A percentile compares a stretch with the other conserved stretches of the same genome.
These are phyloP conservation scores for Anabas testudineus DNA, from an alignment of 2,797 vertebrate species.

Conservation along the genomic window DNA sequence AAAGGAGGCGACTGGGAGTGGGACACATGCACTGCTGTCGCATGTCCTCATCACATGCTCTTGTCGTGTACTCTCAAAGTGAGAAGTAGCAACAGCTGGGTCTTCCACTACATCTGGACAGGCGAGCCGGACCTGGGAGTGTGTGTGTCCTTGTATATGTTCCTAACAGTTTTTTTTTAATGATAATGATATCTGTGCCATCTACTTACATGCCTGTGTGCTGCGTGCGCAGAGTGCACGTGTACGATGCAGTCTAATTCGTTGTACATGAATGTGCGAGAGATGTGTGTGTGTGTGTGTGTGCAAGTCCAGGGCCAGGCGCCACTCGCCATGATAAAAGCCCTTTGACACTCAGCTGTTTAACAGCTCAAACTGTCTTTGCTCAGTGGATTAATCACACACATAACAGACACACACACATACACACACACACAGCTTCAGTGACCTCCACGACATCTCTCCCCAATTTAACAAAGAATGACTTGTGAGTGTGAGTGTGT, in stretches of 20 bases:
- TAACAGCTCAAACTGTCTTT: slow-evolving; percentile 77
- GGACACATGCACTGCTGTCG: slow-evolving; percentile 32
- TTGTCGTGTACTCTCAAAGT: slow-evolving; percentile 62
- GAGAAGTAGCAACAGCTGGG: slow-evolving; percentile 76
- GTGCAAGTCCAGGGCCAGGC: slow-evolving; percentile 47
- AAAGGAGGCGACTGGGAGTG: not conserved
- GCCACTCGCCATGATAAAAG: slow-evolving; percentile 77
- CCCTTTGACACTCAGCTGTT: slow-evolving; percentile 83
- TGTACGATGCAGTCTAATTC: slow-evolving; percentile 39
- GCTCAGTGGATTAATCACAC: slow-evolving; percentile 69
- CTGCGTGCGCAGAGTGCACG: slow-evolving; percentile 16
- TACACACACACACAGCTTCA: slow-evolving; percentile 35
- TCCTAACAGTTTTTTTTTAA: slow-evolving; percentile 4
- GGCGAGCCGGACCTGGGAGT: slow-evolving; percentile 29
- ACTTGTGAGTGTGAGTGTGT: slow-evolving; percentile 41
- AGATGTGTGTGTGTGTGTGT: slow-evolving; percentile 32
- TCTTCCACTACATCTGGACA: slow-evolving; percentile 24
- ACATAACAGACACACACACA: slow-evolving; percentile 32
- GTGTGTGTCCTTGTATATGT: slow-evolving; percentile 28
- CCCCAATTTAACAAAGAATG: slow-evolving; percentile 61
- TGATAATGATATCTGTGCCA: slow-evolving; percentile 25
- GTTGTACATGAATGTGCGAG: slow-evolving; percentile 52
- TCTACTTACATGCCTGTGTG: slow-evolving; percentile 20
- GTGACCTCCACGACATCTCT: slow-evolving; percentile 60
- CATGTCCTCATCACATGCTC: slow-evolving; percentile 67